Conservation (phyloP, 2,797 vertebrate genomes). For the Phalloptychus januarius region DNA sequence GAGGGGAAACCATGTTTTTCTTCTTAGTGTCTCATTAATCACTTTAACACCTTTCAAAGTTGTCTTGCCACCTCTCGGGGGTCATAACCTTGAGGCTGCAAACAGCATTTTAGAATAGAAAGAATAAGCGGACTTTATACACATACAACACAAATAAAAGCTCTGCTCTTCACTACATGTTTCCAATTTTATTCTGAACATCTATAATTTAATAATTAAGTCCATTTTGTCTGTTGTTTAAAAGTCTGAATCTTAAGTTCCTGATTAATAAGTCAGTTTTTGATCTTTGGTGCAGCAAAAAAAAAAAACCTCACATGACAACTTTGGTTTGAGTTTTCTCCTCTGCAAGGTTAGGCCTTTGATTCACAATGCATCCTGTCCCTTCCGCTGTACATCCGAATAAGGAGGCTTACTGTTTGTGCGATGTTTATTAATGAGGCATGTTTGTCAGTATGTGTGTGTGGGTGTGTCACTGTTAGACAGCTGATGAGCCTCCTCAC, state of each 20-base stretch:
- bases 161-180: not conserved
- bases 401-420: conserved; percentile 1
- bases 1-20: conserved; percentile 18
- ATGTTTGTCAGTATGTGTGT: conserved; percentile 5
- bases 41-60: conserved; percentile 25
- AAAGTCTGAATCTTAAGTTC: conserved; percentile 25
- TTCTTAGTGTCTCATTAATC: conserved; percentile 12
- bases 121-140: conserved; percentile 22
- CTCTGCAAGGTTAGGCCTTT: conserved; percentile 28
- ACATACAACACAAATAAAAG: conserved; percentile 15
- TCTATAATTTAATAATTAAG: conserved; percentile 6
- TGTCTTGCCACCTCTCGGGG: conserved; percentile 14
- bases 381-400: conserved; percentile 2
- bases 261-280: conserved; percentile 45
- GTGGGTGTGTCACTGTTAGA: conserved; percentile 17
- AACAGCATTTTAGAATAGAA: conserved; percentile 17
- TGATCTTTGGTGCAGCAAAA: conserved; percentile 26
- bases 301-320: conserved; percentile 24
- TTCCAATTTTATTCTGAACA: conserved; percentile 8
- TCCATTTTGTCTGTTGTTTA: conserved; percentile 31
- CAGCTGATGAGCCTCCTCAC: conserved; percentile 24
- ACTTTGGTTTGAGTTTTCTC: conserved; percentile 27
- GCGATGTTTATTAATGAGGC: conserved; percentile 22
- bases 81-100: conserved; percentile 6
- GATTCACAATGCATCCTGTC: conserved; percentile 19